Conservation (phyloP, 2,888 invertebrate species). For the Incurvaria masculella region DNA sequence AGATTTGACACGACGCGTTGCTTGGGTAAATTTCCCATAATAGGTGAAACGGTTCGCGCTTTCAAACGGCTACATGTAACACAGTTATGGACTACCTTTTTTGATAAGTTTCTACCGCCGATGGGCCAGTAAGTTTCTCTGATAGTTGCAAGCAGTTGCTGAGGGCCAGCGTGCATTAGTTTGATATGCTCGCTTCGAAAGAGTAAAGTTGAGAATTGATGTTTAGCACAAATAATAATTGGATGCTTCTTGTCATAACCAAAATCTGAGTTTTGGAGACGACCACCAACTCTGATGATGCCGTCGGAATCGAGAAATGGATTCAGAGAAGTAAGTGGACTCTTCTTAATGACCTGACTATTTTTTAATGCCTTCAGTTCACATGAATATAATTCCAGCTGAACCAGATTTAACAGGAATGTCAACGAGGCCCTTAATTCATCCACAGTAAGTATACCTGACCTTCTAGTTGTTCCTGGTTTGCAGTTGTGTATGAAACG, state of each 20-base stretch:
- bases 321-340: background rate
- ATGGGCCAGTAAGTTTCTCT: constrained; percentile 17
- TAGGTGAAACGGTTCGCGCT: constrained; percentile 15
- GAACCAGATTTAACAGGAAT: background rate
- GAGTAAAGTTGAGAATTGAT: constrained; percentile 14
- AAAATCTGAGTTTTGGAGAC: too few relatives aligned
- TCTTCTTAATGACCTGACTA: background rate
- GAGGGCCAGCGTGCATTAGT: constrained; percentile 17
- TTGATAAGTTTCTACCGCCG: constrained; percentile 13
- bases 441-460: background rate
- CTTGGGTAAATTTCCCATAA: constrained; percentile 20
- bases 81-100: constrained; percentile 11
- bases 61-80: constrained; percentile 11
- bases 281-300: too few relatives aligned
- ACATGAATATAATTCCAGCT: background rate
- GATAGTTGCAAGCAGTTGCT: constrained; percentile 14
- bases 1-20: constrained; percentile 8
- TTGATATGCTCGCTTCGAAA: constrained; percentile 14
- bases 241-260: background rate
- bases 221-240: constrained; percentile 12
- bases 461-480: background rate
- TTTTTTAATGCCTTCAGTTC: constrained; percentile 2
- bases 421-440: background rate
- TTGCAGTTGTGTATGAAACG: constrained; percentile 7
- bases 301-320: background rate